Evolutionary conservation across 2,113 vertebrate genomes (phyloP).

Genomic region (Daboia siamensis): DNA sequence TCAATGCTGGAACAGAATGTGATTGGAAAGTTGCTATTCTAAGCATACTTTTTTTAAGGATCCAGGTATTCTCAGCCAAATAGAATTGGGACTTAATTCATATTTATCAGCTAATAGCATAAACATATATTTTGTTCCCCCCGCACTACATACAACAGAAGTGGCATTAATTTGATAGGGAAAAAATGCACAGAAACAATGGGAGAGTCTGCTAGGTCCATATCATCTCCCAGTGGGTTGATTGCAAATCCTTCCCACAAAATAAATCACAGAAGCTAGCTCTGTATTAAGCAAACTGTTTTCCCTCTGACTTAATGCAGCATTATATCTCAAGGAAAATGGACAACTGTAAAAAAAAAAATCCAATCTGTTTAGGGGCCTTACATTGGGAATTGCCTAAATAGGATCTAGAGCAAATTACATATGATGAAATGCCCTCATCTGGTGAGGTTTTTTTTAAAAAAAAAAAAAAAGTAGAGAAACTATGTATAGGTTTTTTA

Average conservation of each 20-base stretch:
- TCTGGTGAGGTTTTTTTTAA: background rate
- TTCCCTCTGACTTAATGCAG: conserved; percentile 20
- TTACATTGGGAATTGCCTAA: too few relatives aligned
- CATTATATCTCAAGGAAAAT: conserved; percentile 5
- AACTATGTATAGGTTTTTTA: background rate
- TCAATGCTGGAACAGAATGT: background rate
- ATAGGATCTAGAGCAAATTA: background rate
- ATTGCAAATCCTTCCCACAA: conserved; percentile 23
- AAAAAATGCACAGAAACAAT: conserved; percentile 21
- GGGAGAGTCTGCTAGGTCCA: conserved; percentile 20
- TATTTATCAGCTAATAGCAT: conserved; percentile 15
- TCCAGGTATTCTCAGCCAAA: background rate
- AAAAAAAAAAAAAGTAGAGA: background rate
- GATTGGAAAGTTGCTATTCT: background rate
- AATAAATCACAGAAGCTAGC: conserved; percentile 7
- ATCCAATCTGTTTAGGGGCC: background rate
- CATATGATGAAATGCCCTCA: background rate
- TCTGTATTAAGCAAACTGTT: conserved; percentile 1
- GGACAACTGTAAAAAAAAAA: background rate
- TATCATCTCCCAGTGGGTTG: background rate
- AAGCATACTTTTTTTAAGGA: background rate
- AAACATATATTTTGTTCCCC: conserved; percentile 20
- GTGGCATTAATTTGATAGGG: conserved; percentile 32
- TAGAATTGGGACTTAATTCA: background rate
- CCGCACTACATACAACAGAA: conserved; percentile 30